Evolutionary conservation across 30 jellyfish, hydroid and myxozoan genomes (phyloP).

Genomic region (Pelagia noctiluca): DNA sequence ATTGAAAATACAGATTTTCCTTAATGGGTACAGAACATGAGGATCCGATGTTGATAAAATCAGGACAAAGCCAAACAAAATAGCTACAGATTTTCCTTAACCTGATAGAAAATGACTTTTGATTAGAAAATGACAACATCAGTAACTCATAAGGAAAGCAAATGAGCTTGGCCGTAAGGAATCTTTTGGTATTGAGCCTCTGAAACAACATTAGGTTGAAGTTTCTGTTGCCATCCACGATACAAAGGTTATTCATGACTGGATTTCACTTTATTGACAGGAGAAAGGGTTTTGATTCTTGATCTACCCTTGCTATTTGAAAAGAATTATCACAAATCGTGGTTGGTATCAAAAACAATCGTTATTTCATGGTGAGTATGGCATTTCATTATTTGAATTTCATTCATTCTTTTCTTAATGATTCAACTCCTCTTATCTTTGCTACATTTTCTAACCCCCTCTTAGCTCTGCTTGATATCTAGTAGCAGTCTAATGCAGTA

Average conservation of each 20-base stretch:
- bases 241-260: not conserved
- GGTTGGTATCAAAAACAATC: conserved; percentile 11
- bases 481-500: too few species aligned
- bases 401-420: too few species aligned
- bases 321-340: conserved; percentile 1
- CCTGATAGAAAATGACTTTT: not conserved
- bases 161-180: not conserved
- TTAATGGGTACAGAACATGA: too few species aligned
- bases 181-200: too few species aligned
- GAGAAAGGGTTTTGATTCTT: not conserved
- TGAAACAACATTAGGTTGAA: too few species aligned
- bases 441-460: too few species aligned
- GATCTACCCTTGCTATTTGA: conserved; percentile 36
- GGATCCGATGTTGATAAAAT: too few species aligned
- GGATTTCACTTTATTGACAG: not conserved
- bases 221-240: not conserved
- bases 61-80: too few species aligned
- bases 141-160: not conserved
- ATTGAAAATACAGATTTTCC: too few species aligned
- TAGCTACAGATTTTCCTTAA: not conserved
- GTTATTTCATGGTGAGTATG: conserved; percentile 21
- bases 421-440: too few species aligned
- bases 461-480: too few species aligned
- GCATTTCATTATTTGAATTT: too few species aligned
- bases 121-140: not conserved